Base-by-base conservation (phyloP, 1,140 invertebrate species). In the Zeugodacus cucurbitae region DNA sequence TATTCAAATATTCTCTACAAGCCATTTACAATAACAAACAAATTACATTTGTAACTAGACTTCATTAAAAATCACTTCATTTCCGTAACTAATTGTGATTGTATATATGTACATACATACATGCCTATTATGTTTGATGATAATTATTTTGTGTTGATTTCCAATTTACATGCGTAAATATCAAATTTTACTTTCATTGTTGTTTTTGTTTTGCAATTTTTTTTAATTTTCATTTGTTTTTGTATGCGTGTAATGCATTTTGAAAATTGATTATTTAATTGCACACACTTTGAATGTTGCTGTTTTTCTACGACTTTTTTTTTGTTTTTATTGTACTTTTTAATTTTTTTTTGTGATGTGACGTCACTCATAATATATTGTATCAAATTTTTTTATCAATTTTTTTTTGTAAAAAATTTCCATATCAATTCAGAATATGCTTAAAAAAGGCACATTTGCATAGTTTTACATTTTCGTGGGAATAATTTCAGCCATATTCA, bases 1-100 rank as follows among this genome's bases (percentile, higher is more conserved):
- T 82, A 48, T 82, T 82, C 74, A 82, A n/a, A n/a, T 82, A 41
- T 82, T 82, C 44, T 82, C 5, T n/a, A n/a, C 64, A 70, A 82
- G n/a, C n/a, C n/a, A n/a, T n/a, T 82, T 48, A 82, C 37, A 82
- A 20, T 29, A 78, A 78, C 70, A 41, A 74, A 70, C 32, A 34
- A n/a, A n/a, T 26, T 48, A 82, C 74, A 82, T 48, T 48, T 48
- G 48, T 48, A n/a, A n/a, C 37, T 48, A 48, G 34, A 48, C 11
- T 82, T 48, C 17, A 82, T 26, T 82, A 48, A 78, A 48, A 34
- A 41, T 48, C 34, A 82, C 37, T 26, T 82, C 20, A 82, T 82
- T 82, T 82, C 29, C 70, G 7, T 26, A 62, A 62, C 59, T 62
- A 22, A 62, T 62, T 62, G n/a, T 62, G 48, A 6, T 14, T 7